Evolutionary conservation across 1,140 invertebrate species (phyloP), one percentile per base, ranked within the genome.

Genomic region (Anadara kagoshimensis): DNA sequence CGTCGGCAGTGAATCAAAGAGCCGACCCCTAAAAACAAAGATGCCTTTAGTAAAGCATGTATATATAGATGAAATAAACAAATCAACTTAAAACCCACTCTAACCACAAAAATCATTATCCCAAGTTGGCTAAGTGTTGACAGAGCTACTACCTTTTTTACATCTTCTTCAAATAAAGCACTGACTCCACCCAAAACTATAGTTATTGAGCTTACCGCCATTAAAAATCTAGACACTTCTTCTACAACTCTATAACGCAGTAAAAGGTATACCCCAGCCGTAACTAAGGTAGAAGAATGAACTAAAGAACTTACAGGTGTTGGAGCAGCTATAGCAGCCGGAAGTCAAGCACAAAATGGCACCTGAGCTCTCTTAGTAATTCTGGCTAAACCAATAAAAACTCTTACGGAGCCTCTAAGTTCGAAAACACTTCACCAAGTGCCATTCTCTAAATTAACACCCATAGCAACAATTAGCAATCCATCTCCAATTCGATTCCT

Each of bases 311-410:
- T 93, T 76, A 94, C 91, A 53, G 93, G 92, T 18, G 93, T 93
- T 51, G 93, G 92, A 51, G 93, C 93, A 1, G 92, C 91, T 86
- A 94, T 94, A 41, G 93, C 93, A 7, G 91, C 91, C 0, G 93
- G 93, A 44, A 94, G 86, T 84, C 93, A 93, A 74, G 91, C 89
- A 80, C 92, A 93, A 92, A 94, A 94, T 61, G 93, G 92, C 90
- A 94, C 91, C 90, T 94, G 92, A 83, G 93, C 93, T 78, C 93
- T 94, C 89, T 94, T 94, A 77, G 93, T 94, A 88, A 93, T 91
- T 61, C 90, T 86, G 4, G 91, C 91, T 12, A 86, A 26, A 79
- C 92, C 83, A 64, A 91, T 81, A n/a, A n/a, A n/a, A n/a, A n/a
- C n/a, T n/a, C n/a, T n/a, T n/a, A n/a, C n/a, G 72, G 83, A 71